Base-by-base conservation (phyloP, 2,113 vertebrate genomes). In the Bucco capensis region DNA sequence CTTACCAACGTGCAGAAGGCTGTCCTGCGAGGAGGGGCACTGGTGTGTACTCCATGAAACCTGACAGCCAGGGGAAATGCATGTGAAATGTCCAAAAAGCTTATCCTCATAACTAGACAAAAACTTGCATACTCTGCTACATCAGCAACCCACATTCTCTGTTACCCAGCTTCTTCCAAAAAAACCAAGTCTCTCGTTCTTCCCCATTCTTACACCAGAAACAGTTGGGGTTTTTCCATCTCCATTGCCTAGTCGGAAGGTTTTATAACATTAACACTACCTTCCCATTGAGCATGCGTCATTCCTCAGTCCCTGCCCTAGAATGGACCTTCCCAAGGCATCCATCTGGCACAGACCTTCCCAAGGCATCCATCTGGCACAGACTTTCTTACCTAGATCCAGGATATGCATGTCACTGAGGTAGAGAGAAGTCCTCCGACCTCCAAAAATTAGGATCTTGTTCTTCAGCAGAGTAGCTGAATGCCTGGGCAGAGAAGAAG, bases 41-140 rank as follows among this genome's bases (percentile, higher is more conserved):
- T 87, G 98, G 94, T 85, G 97, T 96, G 94, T 98, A 99, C 95
- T 99, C 98, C 98, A 99, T 99, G 91, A 98, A 98, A 86, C 98
- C 98, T 98, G 71, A 75, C 23, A 86, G 23, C 27, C 56, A 75
- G 61, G 25, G 49, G 54, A 57, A 31, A 67, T 15, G 44, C 30
- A 72, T 47, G 17, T 71, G 53, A 94, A 49, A 24, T 11, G 19
- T 60, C 46, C 14, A 60, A 54, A 67, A 85, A 44, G 5, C 18
- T 75, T 42, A 76, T 16, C 23, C n/a, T 86, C 10, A 2, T 22
- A 50, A 78, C 62, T n/a, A 76, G 19, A 46, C 53, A 88, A 75
- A 81, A 70, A 9, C 5, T 62, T 73, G 13, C 16, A 61, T 65
- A 14, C 22, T 60, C 53, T 64, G 46, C 12, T 65, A 57, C 24